These are phyloP conservation scores for Lophius piscatorius DNA, from an alignment of 2,113 vertebrate species.

Conservation along the genomic window DNA sequence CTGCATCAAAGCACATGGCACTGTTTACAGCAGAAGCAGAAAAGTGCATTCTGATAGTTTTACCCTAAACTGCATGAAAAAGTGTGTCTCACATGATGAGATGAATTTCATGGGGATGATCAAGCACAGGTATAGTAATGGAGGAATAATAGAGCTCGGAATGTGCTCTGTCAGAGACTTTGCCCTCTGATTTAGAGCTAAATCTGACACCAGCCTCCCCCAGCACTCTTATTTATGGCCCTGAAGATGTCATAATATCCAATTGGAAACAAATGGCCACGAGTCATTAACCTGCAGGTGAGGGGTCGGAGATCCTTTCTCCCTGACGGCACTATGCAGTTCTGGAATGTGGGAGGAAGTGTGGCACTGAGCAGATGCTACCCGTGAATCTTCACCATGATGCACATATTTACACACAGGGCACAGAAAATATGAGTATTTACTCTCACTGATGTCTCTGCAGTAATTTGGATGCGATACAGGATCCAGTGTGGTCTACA, in stretches of 20 bases:
- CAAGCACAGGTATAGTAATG: constrained; percentile 51
- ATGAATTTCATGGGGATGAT: constrained; percentile 26
- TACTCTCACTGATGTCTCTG: background rate
- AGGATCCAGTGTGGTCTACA: too few relatives aligned
- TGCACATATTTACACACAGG: constrained; percentile 26
- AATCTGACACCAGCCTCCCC: constrained; percentile 55
- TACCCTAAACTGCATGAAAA: constrained; percentile 20
- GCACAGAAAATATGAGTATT: constrained; percentile 4
- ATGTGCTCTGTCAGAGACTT: constrained; percentile 70
- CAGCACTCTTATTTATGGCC: constrained; percentile 71
- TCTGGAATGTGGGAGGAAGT: constrained; percentile 79
- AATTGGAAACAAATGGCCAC: constrained; percentile 79
- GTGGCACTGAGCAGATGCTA: constrained; percentile 61
- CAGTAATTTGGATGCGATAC: too few relatives aligned
- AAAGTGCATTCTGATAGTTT: background rate
- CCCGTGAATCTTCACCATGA: constrained; percentile 37
- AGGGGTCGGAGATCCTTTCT: constrained; percentile 67
- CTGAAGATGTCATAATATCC: constrained; percentile 71
- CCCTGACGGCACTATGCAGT: constrained; percentile 48
- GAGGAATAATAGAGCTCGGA: constrained; percentile 57
- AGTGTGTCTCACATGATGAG: constrained; percentile 1
- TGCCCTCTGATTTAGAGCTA: constrained; percentile 69
- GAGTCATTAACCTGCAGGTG: constrained; percentile 77
- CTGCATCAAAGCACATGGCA: constrained; percentile 30
- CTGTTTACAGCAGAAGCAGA: constrained; percentile 31